Percentiles rank a stretch among this genome's conserved stretches.
phyloP scores from a whole-genome alignment of 2,797 vertebrate genomes.

The Polyboroides typus region DNA sequence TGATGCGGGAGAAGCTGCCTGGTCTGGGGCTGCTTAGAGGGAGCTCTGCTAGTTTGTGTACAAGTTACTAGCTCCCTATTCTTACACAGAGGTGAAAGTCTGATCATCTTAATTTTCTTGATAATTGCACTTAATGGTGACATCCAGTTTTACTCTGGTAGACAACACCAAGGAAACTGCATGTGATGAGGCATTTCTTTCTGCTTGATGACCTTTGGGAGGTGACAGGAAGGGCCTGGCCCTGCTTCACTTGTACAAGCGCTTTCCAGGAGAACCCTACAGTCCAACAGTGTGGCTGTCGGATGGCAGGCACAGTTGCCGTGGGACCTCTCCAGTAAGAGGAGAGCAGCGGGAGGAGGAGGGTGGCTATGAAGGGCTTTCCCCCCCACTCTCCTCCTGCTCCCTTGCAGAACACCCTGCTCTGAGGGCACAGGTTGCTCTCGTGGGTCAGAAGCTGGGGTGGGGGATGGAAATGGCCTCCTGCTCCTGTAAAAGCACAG shows the following conservation, averaged over 20 bases:
- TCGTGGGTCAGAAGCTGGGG: background rate
- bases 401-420: background rate
- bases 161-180: background rate
- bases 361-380: accelerated
- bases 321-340: background rate
- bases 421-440: background rate
- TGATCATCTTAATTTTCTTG: background rate
- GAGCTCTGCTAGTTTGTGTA: background rate
- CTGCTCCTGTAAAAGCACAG: accelerated
- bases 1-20: background rate
- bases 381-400: background rate
- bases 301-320: accelerated
- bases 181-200: background rate
- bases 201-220: background rate
- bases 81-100: background rate
- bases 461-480: background rate
- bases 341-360: background rate
- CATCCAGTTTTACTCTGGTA: background rate
- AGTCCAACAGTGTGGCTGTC: accelerated
- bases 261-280: background rate
- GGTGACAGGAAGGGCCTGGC: background rate
- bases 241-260: background rate
- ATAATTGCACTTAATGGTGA: background rate
- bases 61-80: background rate
- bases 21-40: background rate